Evolutionary conservation across 2,888 invertebrate species (phyloP).

Genomic region (Aethes cnicana): DNA sequence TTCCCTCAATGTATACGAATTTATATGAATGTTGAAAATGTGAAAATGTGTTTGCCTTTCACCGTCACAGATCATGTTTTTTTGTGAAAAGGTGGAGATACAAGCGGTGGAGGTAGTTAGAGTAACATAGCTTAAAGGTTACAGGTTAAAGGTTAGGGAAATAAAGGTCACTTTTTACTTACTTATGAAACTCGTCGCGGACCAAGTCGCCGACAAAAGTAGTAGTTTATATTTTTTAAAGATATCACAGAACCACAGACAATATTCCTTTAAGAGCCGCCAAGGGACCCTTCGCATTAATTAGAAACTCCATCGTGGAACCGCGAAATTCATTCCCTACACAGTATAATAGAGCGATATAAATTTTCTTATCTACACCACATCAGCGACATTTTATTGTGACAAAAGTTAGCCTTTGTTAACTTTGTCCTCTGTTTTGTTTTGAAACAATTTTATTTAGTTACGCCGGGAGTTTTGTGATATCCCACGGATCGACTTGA

Average conservation of each 20-base stretch:
- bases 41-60: no score
- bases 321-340: conserved; percentile 41
- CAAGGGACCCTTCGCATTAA: conserved; percentile 49
- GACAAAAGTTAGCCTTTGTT: conserved; percentile 40
- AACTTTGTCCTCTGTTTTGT: conserved; percentile 31
- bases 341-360: conserved; percentile 47
- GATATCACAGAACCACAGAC: conserved; percentile 12
- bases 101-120: no score
- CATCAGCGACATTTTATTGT: conserved; percentile 43
- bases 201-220: neutral
- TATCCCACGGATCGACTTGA: neutral
- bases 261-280: conserved; percentile 17
- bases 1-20: no score
- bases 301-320: conserved; percentile 54
- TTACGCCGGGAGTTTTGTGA: conserved; percentile 6
- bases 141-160: no score
- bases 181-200: no score
- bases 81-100: no score
- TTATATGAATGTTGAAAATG: no score
- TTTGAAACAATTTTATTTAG: conserved; percentile 24
- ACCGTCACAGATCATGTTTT: no score
- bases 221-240: conserved; percentile 11
- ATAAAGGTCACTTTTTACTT: no score
- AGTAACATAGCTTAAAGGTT: no score
- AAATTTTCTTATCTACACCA: conserved; percentile 46